Conservation (phyloP, 2,888 invertebrate species). For the Monochamus alternatus region DNA sequence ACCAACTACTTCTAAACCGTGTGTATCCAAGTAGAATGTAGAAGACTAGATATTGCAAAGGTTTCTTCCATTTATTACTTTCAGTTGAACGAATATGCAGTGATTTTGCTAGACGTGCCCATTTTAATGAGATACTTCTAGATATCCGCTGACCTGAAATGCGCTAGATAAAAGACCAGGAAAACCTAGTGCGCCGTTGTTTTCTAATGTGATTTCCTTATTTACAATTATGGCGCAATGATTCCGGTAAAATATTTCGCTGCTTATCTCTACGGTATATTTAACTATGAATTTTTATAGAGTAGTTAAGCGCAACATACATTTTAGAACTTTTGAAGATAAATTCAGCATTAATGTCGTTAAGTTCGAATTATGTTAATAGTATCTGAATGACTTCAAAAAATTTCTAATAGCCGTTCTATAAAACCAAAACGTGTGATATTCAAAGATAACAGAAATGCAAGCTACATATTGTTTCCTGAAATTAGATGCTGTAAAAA, state of each 20-base stretch:
- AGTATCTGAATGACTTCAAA: too few species aligned
- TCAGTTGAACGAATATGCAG: constrained; percentile 18
- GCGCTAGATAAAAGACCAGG: constrained; percentile 18
- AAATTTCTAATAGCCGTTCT: too few species aligned
- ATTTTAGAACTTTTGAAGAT: neutral
- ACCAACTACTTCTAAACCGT: neutral
- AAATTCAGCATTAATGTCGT: too few species aligned
- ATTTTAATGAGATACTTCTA: constrained; percentile 26
- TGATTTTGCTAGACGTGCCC: constrained; percentile 20
- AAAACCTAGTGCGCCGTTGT: constrained; percentile 16
- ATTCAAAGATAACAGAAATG: too few species aligned
- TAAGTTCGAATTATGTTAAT: too few species aligned
- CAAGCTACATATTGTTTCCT: too few species aligned
- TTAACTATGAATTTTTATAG: neutral
- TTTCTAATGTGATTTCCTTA: constrained; percentile 12
- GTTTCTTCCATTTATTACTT: constrained; percentile 32
- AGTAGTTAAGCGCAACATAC: neutral
- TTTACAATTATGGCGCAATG: neutral
- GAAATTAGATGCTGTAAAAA: too few species aligned
- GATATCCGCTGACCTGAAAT: constrained; percentile 28
- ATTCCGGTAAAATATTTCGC: neutral
- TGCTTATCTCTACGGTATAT: neutral
- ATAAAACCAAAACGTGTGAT: too few species aligned
- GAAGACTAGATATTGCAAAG: constrained; percentile 19
- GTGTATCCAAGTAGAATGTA: constrained; percentile 14